Percentiles rank a stretch among this genome's conserved stretches.
Evolutionary conservation across 1,140 invertebrate genomes (phyloP).

Genomic region (Drosophila oshimai): DNA sequence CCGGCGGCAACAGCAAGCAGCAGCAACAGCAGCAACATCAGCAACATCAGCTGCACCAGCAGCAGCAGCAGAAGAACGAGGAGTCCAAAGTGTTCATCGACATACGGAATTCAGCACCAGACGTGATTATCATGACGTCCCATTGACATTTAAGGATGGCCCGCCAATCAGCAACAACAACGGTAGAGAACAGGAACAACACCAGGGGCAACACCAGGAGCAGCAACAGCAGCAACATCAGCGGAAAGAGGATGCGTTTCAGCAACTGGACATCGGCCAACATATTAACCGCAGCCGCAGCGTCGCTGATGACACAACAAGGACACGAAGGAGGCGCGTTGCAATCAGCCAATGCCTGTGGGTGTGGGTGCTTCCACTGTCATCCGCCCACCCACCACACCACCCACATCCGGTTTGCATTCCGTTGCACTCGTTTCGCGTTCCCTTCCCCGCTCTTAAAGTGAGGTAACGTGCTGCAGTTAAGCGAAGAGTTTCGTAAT

Average conservation of each 20-base stretch:
- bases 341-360: slow-evolving; percentile 1
- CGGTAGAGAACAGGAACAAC: not conserved
- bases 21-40: slow-evolving; percentile 3
- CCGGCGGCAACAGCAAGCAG: slow-evolving; percentile 16
- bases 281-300: slow-evolving; percentile 72
- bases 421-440: slow-evolving; percentile 2
- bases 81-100: slow-evolving; percentile 83
- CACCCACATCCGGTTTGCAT: slow-evolving; percentile 3
- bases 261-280: slow-evolving; percentile 55
- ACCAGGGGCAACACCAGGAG: slow-evolving; percentile 2
- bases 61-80: slow-evolving; percentile 60
- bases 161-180: slow-evolving; percentile 63
- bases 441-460: not conserved
- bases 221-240: slow-evolving; percentile 14
- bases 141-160: slow-evolving; percentile 87
- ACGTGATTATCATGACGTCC: slow-evolving; percentile 90
- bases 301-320: slow-evolving; percentile 45
- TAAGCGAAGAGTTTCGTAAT: not conserved
- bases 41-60: slow-evolving; percentile 17
- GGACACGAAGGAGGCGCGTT: not conserved
- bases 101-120: slow-evolving; percentile 90
- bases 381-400: not conserved
- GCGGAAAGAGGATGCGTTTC: slow-evolving; percentile 7
- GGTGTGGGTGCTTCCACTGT: not conserved
- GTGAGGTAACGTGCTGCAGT: not conserved